Evolutionary conservation across 2,797 vertebrate genomes (phyloP), one percentile per base, ranked within the genome.

Genomic region (Bryconaethiops microstoma): DNA sequence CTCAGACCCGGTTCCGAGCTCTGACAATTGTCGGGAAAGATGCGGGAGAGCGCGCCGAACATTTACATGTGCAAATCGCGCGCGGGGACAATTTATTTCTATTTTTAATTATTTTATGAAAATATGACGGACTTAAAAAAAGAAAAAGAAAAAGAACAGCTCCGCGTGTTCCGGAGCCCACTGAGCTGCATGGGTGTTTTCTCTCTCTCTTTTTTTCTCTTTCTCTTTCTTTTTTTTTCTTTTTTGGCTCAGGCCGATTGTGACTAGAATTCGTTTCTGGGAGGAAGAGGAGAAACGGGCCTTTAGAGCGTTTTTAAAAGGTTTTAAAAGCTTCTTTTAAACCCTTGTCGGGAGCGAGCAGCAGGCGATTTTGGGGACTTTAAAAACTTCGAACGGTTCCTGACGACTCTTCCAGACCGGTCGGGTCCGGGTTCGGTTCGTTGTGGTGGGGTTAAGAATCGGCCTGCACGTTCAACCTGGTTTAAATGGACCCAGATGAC

Each of bases 91-190:
- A 92, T 92, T 95, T 94, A 94, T 93, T 94, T 91, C 80, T 97
- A 97, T 97, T 98, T 97, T 96, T 96, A 96, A 95, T 91, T 95
- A 96, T 96, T 98, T 98, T 97, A 95, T 96, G 96, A 97, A 97
- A 97, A 96, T 92, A 96, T 97, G 96, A 96, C 95, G 96, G 96
- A 93, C 94, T 95, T 88, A 93, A 92, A 93, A 94, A 92, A 29
- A 29, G 29, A 3, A 29, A 29, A 29, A 29, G 29, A 29, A 29
- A 29, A 29, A 29, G 29, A 29, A 29, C 29, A 92, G 87, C 88
- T 86, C 35, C 39, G 88, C 91, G 93, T 92, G 91, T 76, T 92
- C 92, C 90, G 90, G 91, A 83, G 77, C 77, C 64, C 45, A 88
- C 90, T 90, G 90, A 83, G 91, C 89, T 87, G 90, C 91, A 87